Percentiles rank a stretch among this genome's conserved stretches.
phyloP scores from a whole-genome alignment of 2,797 vertebrate genomes.

The Acanthurus leucopareius region DNA sequence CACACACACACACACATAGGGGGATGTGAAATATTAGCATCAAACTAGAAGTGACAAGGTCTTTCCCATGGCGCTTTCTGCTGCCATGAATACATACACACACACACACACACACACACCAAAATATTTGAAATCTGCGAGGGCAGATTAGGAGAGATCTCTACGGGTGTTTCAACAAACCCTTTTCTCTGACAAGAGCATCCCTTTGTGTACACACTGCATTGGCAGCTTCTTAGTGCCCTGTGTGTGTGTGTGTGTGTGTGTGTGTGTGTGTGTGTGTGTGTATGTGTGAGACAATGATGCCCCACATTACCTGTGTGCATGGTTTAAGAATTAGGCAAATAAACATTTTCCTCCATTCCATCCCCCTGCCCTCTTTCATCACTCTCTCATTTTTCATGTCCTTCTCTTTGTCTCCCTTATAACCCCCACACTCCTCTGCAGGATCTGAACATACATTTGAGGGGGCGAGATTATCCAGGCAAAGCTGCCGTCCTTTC shows the following conservation, averaged over 20 bases:
- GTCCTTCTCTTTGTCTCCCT: conserved; percentile 1
- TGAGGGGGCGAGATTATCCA: conserved; percentile 21
- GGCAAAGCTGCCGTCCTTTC: conserved; percentile 30
- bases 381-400: not conserved
- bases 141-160: conserved; percentile 59
- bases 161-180: conserved; percentile 31
- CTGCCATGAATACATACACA: conserved; percentile 19
- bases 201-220: conserved; percentile 45
- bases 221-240: conserved; percentile 32
- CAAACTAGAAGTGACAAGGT: conserved; percentile 44
- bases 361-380: not conserved
- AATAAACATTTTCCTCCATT: conserved; percentile 2
- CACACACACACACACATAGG: not conserved
- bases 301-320: conserved; percentile 30
- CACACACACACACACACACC: conserved; percentile 17
- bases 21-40: conserved; percentile 48
- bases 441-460: conserved; percentile 17
- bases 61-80: conserved; percentile 39
- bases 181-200: conserved; percentile 43
- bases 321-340: conserved; percentile 31
- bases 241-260: conserved; percentile 13
- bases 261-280: conserved; percentile 14
- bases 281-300: conserved; percentile 16
- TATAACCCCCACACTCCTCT: not conserved
- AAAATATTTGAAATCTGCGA: conserved; percentile 46